Percentiles rank a stretch among this genome's conserved stretches.
These are phyloP conservation scores for Troglohyphantes excavatus DNA, from an alignment of 2,888 invertebrate species.

Conservation along the genomic window DNA sequence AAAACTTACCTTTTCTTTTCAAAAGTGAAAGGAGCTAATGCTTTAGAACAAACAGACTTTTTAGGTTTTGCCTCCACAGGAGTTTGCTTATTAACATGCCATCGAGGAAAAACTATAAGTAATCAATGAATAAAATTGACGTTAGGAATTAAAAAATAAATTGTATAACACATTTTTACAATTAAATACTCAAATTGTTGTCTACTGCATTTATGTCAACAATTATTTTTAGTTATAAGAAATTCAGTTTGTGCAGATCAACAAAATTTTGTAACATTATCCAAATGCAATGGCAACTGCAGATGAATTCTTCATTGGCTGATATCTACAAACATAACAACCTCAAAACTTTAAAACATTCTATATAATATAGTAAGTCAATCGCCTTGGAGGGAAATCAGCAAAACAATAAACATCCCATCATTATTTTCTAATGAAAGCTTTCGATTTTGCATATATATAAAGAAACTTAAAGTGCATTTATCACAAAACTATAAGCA, in stretches of 20 bases:
- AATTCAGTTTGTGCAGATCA: not conserved
- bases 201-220: no score
- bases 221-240: not conserved
- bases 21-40: not conserved
- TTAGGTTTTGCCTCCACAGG: not conserved
- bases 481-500: no score
- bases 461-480: no score
- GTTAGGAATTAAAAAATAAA: not conserved
- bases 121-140: not conserved
- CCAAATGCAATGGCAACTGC: no score
- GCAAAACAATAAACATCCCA: no score
- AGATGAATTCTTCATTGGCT: no score
- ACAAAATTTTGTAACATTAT: not conserved
- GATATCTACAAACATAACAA: no score
- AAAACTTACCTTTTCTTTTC: slow-evolving; percentile 17
- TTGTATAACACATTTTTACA: not conserved
- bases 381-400: no score
- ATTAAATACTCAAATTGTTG: not conserved
- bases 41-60: not conserved
- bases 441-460: no score
- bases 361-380: no score
- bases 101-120: slow-evolving; percentile 28
- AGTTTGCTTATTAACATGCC: slow-evolving; percentile 15
- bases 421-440: no score
- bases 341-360: no score